These are phyloP conservation scores for Eudyptes chrysolophus DNA, from an alignment of 2,113 vertebrate species.

Conservation along the genomic window DNA sequence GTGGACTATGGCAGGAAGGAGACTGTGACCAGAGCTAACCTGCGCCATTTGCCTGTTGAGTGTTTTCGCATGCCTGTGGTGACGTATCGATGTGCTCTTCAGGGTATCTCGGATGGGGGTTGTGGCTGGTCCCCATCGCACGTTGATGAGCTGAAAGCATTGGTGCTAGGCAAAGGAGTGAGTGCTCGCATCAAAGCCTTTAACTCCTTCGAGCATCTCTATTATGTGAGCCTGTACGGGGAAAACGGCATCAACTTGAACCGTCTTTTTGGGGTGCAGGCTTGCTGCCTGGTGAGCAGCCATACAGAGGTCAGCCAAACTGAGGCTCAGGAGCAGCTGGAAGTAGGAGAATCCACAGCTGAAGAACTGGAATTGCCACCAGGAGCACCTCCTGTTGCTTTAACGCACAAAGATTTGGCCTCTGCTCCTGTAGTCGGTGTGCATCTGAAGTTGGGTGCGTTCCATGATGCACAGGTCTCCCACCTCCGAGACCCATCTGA, in stretches of 20 bases:
- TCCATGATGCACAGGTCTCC: constrained; percentile 75
- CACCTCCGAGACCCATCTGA: constrained; percentile 79
- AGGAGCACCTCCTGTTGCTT: neutral
- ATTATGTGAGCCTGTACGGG: constrained; percentile 86
- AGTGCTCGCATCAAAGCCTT: constrained; percentile 86
- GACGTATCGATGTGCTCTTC: constrained; percentile 87
- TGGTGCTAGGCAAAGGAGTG: constrained; percentile 80
- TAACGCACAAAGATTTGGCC: neutral
- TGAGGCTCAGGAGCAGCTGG: neutral
- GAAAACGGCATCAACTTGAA: constrained; percentile 85
- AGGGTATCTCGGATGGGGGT: constrained; percentile 81
- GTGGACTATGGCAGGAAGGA: constrained; percentile 90
- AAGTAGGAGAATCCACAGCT: constrained; percentile 1
- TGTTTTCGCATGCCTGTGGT: constrained; percentile 91
- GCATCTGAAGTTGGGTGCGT: constrained; percentile 65
- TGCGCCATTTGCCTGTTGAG: constrained; percentile 79
- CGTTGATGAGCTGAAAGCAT: constrained; percentile 73
- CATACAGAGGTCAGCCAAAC: neutral
- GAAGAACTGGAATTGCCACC: neutral
- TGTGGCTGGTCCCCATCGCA: constrained; percentile 81
- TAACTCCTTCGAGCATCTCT: constrained; percentile 84
- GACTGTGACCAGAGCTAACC: constrained; percentile 74
- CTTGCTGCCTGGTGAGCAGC: constrained; percentile 59
- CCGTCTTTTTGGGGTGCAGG: constrained; percentile 74
- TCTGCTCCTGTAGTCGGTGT: neutral